phyloP scores from a whole-genome alignment of 1,140 invertebrate genomes.

The Zaprionus camerounensis region DNA sequence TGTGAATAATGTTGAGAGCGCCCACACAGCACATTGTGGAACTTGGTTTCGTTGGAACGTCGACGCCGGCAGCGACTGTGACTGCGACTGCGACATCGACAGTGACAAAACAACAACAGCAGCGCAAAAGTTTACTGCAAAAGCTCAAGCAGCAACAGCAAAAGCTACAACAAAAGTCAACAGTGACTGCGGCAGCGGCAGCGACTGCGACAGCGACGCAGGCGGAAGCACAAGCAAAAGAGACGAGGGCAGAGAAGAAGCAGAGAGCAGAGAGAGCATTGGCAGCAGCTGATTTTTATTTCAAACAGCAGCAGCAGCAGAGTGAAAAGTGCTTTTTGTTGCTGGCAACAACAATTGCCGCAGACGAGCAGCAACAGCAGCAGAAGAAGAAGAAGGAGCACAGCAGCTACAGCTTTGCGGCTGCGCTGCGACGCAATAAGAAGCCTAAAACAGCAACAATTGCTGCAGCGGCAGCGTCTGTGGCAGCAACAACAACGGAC shows the following conservation, averaged over 20 bases:
- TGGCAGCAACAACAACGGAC: conserved; percentile 35
- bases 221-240: conserved; percentile 37
- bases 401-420: conserved; percentile 63
- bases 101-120: conserved; percentile 39
- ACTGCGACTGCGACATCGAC: conserved; percentile 35
- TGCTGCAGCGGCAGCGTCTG: background rate
- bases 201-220: conserved; percentile 22
- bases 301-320: conserved; percentile 56
- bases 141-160: conserved; percentile 66
- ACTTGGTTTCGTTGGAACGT: conserved; percentile 68
- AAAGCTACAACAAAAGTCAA: conserved; percentile 41
- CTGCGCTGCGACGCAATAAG: conserved; percentile 67
- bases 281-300: conserved; percentile 64
- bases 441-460: conserved; percentile 62
- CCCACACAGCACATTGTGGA: conserved; percentile 79
- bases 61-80: conserved; percentile 39
- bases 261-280: conserved; percentile 32
- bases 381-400: conserved; percentile 68
- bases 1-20: conserved; percentile 82
- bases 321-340: conserved; percentile 58
- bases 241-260: conserved; percentile 48
- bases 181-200: conserved; percentile 15
- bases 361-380: conserved; percentile 43
- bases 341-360: conserved; percentile 44
- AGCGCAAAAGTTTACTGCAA: conserved; percentile 64